A percentile compares a stretch with the other conserved stretches of the same genome.
Evolutionary conservation across 2,888 invertebrate species (phyloP).

Genomic region (Neoaliturus tenellus): DNA sequence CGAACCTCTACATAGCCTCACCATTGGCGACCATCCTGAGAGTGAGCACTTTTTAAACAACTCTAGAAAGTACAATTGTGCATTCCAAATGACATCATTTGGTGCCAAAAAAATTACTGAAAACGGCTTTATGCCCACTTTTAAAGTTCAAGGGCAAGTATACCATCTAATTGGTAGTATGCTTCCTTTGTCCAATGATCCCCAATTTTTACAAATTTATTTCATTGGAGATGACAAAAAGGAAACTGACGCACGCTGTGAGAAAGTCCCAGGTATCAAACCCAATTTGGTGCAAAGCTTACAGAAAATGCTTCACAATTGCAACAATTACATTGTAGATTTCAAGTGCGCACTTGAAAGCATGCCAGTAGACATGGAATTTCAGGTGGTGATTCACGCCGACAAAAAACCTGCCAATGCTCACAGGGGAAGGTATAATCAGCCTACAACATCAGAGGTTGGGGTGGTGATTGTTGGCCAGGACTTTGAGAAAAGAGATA

Average conservation of each 20-base stretch:
- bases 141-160: constrained; percentile 65
- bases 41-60: constrained; percentile 55
- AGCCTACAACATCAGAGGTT: constrained; percentile 55
- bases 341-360: constrained; percentile 59
- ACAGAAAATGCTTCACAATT: constrained; percentile 56
- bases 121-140: constrained; percentile 60
- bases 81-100: constrained; percentile 62
- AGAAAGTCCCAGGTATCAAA: constrained; percentile 23
- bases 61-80: constrained; percentile 57
- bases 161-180: constrained; percentile 64
- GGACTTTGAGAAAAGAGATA: constrained; percentile 59
- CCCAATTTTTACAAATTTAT: constrained; percentile 65
- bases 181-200: constrained; percentile 58
- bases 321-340: constrained; percentile 56
- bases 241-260: constrained; percentile 37
- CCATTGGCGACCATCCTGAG: constrained; percentile 35
- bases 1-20: constrained; percentile 25
- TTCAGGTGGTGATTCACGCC: constrained; percentile 57
- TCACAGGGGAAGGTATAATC: constrained; percentile 53
- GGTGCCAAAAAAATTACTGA: constrained; percentile 56
- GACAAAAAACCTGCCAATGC: constrained; percentile 50
- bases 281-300: constrained; percentile 49
- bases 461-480: constrained; percentile 52
- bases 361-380: constrained; percentile 34
- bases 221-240: constrained; percentile 58